Base-by-base conservation (phyloP, 1,140 invertebrate genomes). In the Cryptotermes secundus region DNA sequence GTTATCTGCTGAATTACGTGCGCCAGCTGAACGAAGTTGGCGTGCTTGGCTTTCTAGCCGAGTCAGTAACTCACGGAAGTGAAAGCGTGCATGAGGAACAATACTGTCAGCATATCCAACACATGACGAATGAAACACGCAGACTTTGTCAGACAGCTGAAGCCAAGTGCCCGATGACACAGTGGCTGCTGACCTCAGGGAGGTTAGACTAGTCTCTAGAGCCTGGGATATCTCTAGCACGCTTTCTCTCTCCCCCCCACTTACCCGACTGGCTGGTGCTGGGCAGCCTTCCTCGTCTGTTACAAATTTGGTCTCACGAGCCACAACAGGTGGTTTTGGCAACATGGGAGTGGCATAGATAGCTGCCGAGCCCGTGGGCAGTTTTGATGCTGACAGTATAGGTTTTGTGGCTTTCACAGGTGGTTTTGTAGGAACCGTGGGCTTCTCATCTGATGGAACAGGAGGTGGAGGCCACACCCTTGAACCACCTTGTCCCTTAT, bases 61-160 rank as follows among this genome's bases (percentile, higher is more conserved):
- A 0, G 94, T 94, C 7, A 98, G 92, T 83, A 98, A 90, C 88
- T 98, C 97, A 19, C 96, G 94, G 87, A 97, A 95, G 86, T 97
- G 96, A 89, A 98, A 97, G 84, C 97, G 95, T 38, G 95, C 93
- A 88, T 97, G 96, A 34, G 96, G 94, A 86, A 97, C 95, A 6
- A 95, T 93, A 49, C 91, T 91, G 85, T 95, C 94, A 0, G 93
- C 92, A 83, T 95, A 95, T 72, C 93, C 93, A 65, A 93, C 91
- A 88, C 96, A 97, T 85, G 95, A 94, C 2, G 93, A 93, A 87
- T 96, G 95, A 72, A 97, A 91, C 79, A 95, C 90, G 72, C 95
- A 94, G 19, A 97, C 93, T 88, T 96, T 96, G 87, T 97, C 96
- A 2, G 95, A 96, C 2, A 97, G 90, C 87, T 97, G 96, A n/a